phyloP scores from a whole-genome alignment of 2,888 invertebrate genomes.

The Agriopis aurantiaria region DNA sequence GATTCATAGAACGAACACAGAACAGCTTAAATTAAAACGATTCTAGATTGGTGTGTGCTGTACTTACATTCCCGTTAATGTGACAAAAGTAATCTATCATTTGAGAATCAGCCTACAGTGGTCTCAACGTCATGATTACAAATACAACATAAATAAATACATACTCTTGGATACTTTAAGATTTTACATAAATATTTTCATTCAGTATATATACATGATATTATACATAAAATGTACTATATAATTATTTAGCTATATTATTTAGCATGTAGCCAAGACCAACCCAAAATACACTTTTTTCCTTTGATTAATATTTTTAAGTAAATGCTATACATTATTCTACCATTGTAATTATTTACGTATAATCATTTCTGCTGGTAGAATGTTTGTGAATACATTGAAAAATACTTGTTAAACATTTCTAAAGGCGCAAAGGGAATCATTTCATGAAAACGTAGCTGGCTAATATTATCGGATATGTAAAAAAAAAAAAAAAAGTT shows the following conservation, averaged over 20 bases:
- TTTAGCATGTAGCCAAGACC: slow-evolving; percentile 5
- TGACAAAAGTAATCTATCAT: background rate
- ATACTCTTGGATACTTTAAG: slow-evolving; percentile 5
- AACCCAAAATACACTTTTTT: slow-evolving; percentile 2
- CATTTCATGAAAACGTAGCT: background rate
- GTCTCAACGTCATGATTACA: background rate
- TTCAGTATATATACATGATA: background rate
- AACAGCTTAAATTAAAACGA: too few relatives aligned
- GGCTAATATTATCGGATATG: background rate
- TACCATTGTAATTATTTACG: slow-evolving; percentile 1
- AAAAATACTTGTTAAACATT: slow-evolving; percentile 13
- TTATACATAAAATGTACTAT: background rate
- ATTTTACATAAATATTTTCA: slow-evolving; percentile 3
- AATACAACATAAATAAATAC: slow-evolving; percentile 16
- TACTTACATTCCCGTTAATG: too few relatives aligned
- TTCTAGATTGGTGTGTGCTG: too few relatives aligned
- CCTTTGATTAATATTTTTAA: slow-evolving; percentile 9
- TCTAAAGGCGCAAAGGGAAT: too few relatives aligned
- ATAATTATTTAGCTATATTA: background rate
- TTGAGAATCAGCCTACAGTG: background rate
- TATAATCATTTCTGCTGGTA: background rate
- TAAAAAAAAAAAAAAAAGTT: background rate
- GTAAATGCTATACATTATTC: slow-evolving; percentile 5
- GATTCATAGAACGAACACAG: too few relatives aligned
- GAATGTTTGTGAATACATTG: slow-evolving; percentile 8